Conservation (phyloP, 2,113 vertebrate genomes). For the Pseudorasbora parva region DNA sequence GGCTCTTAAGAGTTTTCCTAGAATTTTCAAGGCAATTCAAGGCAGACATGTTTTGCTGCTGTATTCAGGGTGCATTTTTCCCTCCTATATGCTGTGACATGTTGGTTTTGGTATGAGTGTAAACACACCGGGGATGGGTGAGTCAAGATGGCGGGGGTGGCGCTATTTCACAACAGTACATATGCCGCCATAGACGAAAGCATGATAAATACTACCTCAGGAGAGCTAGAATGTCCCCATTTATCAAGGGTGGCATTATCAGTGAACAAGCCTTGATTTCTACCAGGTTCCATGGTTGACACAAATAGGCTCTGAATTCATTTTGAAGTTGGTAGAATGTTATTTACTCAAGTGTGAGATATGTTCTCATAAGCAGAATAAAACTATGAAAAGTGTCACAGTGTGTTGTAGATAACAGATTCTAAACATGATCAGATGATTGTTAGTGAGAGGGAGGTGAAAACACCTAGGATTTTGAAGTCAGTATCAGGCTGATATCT, state of each 20-base stretch:
- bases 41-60: constrained; percentile 53
- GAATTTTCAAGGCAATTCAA: constrained; percentile 39
- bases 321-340: not conserved
- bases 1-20: constrained; percentile 38
- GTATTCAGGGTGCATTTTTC: constrained; percentile 53
- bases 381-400: not conserved
- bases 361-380: not conserved
- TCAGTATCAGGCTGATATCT: constrained; percentile 42
- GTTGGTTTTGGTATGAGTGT: constrained; percentile 68
- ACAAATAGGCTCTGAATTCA: not conserved
- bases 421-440: not conserved
- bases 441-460: not conserved
- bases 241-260: not conserved
- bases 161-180: constrained; percentile 50
- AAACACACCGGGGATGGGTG: constrained; percentile 61
- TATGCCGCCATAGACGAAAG: not conserved
- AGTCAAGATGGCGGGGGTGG: constrained; percentile 49
- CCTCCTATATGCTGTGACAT: constrained; percentile 69
- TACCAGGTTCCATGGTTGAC: not conserved
- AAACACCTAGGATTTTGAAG: constrained; percentile 28
- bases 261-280: constrained; percentile 14
- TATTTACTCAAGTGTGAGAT: not conserved
- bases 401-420: not conserved
- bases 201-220: constrained; percentile 11
- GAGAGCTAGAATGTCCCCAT: not conserved